These are phyloP conservation scores for Hydrolagus colliei DNA, from an alignment of 2,797 vertebrate genomes.

Conservation along the genomic window DNA sequence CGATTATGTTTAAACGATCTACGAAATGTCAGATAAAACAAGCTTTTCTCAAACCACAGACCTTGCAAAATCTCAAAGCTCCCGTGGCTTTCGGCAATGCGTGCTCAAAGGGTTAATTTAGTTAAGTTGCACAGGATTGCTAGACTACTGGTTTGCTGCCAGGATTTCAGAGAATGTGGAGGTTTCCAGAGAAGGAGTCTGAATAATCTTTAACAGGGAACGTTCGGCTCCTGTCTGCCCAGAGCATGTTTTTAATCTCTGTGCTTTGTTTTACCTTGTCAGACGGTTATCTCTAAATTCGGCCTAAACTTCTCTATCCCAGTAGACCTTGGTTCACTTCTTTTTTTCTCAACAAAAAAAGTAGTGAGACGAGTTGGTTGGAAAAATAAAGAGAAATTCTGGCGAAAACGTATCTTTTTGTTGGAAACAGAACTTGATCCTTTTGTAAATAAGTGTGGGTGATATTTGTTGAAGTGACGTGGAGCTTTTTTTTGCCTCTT, in stretches of 20 bases:
- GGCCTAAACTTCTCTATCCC: conserved; percentile 48
- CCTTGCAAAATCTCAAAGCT: too few relatives aligned
- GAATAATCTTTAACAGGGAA: conserved; percentile 71
- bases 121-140: conserved; percentile 22
- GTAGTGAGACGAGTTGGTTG: conserved; percentile 24
- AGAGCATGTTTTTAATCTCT: conserved; percentile 73
- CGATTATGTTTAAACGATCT: too few relatives aligned
- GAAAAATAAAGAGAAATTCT: conserved; percentile 17
- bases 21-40: too few relatives aligned
- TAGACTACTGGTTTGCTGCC: conserved; percentile 40
- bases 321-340: not conserved
- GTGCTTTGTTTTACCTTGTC: conserved; percentile 82
- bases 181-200: conserved; percentile 62
- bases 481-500: conserved; percentile 22
- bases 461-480: conserved; percentile 19
- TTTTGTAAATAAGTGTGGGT: not conserved
- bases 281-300: conserved; percentile 65
- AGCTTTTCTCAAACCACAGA: too few relatives aligned
- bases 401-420: conserved; percentile 18
- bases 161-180: conserved; percentile 65
- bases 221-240: conserved; percentile 82
- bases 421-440: not conserved
- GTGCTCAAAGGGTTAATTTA: conserved; percentile 23
- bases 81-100: not conserved
- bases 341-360: too few relatives aligned